A percentile compares a stretch with the other conserved stretches of the same genome.
Conservation (phyloP, 2,113 vertebrate genomes). For the Ictidomys tridecemlineatus region DNA sequence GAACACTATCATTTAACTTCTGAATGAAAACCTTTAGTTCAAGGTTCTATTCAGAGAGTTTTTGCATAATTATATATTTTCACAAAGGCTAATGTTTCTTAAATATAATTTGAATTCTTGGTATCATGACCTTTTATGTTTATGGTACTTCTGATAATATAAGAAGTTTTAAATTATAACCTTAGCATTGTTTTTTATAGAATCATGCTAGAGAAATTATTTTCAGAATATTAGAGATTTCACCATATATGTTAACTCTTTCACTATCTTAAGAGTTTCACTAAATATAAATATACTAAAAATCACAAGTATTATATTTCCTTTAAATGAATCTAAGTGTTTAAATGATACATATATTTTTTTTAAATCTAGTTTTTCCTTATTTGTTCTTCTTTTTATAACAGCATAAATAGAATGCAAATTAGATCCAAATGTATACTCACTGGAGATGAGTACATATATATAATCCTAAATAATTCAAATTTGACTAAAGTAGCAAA, state of each 20-base stretch:
- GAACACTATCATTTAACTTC: conserved; percentile 17
- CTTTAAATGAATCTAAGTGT: neutral
- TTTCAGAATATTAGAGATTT: neutral
- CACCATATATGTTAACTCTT: neutral
- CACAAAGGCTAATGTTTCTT: neutral
- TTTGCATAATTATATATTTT: neutral
- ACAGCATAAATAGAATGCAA: neutral
- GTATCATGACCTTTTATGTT: neutral
- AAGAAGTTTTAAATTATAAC: conserved; percentile 36
- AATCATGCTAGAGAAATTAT: neutral
- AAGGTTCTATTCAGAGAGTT: neutral
- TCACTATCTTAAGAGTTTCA: neutral
- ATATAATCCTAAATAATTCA: neutral
- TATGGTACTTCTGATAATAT: neutral
- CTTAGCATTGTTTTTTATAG: neutral
- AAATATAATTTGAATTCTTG: conserved; percentile 17
- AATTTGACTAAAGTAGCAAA: neutral
- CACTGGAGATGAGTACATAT: neutral
- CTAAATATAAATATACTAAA: neutral
- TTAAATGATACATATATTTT: neutral
- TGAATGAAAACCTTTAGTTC: neutral
- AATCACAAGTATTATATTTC: neutral
- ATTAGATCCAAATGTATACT: neutral
- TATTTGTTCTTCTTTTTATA: neutral
- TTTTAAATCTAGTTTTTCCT: neutral